phyloP scores from a whole-genome alignment of 2,888 invertebrate species.

The Cryptops parisi region DNA sequence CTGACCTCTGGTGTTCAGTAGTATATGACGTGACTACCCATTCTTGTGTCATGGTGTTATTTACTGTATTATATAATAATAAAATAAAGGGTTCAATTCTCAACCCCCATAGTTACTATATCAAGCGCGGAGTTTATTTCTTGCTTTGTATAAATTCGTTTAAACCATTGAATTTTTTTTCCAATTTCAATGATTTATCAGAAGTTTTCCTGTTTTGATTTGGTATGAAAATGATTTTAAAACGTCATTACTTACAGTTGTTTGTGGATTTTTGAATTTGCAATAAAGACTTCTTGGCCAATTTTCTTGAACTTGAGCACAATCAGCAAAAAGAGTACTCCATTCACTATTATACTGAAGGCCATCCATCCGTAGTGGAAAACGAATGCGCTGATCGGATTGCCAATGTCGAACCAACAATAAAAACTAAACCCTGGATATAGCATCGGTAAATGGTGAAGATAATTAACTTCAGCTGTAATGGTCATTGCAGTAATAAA shows the following conservation, averaged over 20 bases:
- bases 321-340: not conserved
- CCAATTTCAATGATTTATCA: too few species aligned
- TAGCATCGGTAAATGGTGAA: not conserved
- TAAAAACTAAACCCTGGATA: not conserved
- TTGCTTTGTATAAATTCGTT: too few species aligned
- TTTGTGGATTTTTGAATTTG: not conserved
- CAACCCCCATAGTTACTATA: too few species aligned
- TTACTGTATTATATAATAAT: too few species aligned
- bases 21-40: too few species aligned
- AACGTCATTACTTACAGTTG: not conserved
- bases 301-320: not conserved
- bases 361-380: constrained; percentile 1
- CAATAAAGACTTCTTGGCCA: not conserved
- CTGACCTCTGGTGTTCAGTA: too few species aligned
- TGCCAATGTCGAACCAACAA: not conserved
- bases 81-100: too few species aligned
- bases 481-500: not conserved
- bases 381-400: not conserved
- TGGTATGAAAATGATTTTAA: too few species aligned
- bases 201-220: too few species aligned
- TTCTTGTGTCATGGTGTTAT: too few species aligned
- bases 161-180: too few species aligned
- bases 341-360: not conserved
- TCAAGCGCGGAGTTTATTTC: too few species aligned
- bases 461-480: not conserved